A percentile compares a stretch with the other conserved stretches of the same genome.
Conservation (phyloP, 1,140 invertebrate species). For the Vanessa atalanta region DNA sequence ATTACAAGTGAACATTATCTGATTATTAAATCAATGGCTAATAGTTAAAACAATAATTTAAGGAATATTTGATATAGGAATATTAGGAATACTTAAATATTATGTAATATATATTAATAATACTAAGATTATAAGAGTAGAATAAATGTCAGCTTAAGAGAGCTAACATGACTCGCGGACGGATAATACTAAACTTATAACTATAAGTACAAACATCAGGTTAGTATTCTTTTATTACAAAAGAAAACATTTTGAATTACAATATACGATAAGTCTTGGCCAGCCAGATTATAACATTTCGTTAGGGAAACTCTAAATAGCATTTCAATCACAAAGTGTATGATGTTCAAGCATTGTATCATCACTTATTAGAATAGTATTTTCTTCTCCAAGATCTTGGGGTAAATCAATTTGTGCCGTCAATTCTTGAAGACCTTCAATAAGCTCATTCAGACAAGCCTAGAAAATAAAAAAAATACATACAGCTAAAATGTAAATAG, state of each 20-base stretch:
- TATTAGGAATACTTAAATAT: no score
- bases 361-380: conserved; percentile 67
- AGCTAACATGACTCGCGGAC: neutral
- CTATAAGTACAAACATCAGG: neutral
- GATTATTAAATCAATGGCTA: no score
- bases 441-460: conserved; percentile 61
- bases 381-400: conserved; percentile 66
- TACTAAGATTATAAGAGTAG: no score
- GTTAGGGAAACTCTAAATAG: neutral
- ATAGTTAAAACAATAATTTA: no score
- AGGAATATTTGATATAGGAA: no score
- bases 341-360: conserved; percentile 69
- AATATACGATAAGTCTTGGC: neutral
- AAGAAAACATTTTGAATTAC: neutral
- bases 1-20: neutral
- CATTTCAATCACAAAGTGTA: conserved; percentile 60
- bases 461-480: conserved; percentile 36
- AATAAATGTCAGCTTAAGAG: neutral
- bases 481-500: neutral
- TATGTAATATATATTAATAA: no score
- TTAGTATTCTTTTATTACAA: neutral
- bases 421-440: conserved; percentile 65
- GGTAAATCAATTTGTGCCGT: conserved; percentile 69
- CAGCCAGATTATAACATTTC: conserved; percentile 1
- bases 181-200: conserved; percentile 1